Evolutionary conservation across 2,113 vertebrate genomes (phyloP).

Genomic region (Bubo scandiacus): DNA sequence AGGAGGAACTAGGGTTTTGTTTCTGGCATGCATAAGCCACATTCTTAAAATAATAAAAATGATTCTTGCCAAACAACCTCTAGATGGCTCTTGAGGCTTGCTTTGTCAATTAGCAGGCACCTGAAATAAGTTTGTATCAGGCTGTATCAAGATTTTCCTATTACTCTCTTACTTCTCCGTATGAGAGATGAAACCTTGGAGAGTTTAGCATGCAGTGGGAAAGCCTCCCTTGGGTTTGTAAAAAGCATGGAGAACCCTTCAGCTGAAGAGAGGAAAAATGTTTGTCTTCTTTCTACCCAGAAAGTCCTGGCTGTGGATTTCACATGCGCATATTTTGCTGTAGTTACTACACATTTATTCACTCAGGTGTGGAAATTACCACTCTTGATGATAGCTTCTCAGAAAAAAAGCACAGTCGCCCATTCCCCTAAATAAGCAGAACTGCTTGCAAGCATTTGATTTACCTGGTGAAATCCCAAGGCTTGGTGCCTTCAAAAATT

Average conservation of each 20-base stretch:
- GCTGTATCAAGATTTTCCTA: neutral
- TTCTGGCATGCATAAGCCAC: neutral
- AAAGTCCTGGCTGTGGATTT: neutral
- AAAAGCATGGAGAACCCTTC: neutral
- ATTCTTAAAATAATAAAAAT: neutral
- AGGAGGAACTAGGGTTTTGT: neutral
- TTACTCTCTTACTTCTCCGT: neutral
- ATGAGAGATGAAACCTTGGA: neutral
- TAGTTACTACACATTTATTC: neutral
- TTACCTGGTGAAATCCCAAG: neutral
- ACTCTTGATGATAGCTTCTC: neutral
- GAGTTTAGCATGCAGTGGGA: neutral
- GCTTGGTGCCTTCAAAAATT: neutral
- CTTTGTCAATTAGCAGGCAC: constrained; percentile 45
- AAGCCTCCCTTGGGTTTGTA: neutral
- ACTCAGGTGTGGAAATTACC: neutral
- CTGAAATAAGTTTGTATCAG: neutral
- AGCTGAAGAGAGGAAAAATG: neutral
- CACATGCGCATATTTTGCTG: neutral
- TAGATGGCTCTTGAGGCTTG: constrained; percentile 66
- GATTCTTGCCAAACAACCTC: constrained; percentile 40
- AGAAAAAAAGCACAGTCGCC: neutral
- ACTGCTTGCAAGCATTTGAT: neutral
- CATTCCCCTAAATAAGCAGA: neutral
- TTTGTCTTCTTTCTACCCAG: neutral